These are phyloP conservation scores for Gymnoscopelus microlampas DNA, from an alignment of 2,797 vertebrate genomes.

Conservation along the genomic window DNA sequence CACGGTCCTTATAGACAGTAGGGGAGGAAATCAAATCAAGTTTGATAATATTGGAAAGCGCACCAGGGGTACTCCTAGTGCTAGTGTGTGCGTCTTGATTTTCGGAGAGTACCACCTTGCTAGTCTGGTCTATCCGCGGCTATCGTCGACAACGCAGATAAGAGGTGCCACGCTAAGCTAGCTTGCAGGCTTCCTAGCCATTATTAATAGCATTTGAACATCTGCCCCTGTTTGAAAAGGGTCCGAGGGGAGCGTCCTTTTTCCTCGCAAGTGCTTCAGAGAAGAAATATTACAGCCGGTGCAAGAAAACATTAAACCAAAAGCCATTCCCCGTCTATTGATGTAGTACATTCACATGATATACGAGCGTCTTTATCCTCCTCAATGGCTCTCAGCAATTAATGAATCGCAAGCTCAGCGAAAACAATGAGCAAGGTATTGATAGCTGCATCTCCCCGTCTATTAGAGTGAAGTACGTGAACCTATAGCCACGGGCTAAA, in stretches of 20 bases:
- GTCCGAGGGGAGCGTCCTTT: conserved; percentile 59
- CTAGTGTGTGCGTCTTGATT: conserved; percentile 12
- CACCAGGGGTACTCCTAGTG: neutral
- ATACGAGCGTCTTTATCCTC: conserved; percentile 62
- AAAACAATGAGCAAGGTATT: conserved; percentile 57
- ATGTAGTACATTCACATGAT: conserved; percentile 58
- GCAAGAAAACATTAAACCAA: conserved; percentile 53
- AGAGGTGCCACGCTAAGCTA: conserved; percentile 26
- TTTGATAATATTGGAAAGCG: neutral
- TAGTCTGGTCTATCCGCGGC: conserved; percentile 6
- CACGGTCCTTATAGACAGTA: conserved; percentile 1
- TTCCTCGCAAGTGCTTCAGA: conserved; percentile 51
- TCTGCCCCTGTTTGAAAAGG: conserved; percentile 68
- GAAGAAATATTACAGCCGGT: conserved; percentile 63
- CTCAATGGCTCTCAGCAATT: conserved; percentile 68
- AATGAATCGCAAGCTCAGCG: conserved; percentile 64
- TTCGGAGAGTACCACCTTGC: conserved; percentile 20
- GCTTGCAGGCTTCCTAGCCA: conserved; percentile 47
- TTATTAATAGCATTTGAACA: conserved; percentile 71
- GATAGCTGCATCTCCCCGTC: conserved; percentile 56
- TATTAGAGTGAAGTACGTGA: conserved; percentile 37
- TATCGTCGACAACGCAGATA: conserved; percentile 33
- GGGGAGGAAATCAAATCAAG: conserved; percentile 6
- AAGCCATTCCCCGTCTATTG: conserved; percentile 42
- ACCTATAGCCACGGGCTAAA: conserved; percentile 32